Conservation (phyloP, 2,797 vertebrate species). For the Diplodus sargus region DNA sequence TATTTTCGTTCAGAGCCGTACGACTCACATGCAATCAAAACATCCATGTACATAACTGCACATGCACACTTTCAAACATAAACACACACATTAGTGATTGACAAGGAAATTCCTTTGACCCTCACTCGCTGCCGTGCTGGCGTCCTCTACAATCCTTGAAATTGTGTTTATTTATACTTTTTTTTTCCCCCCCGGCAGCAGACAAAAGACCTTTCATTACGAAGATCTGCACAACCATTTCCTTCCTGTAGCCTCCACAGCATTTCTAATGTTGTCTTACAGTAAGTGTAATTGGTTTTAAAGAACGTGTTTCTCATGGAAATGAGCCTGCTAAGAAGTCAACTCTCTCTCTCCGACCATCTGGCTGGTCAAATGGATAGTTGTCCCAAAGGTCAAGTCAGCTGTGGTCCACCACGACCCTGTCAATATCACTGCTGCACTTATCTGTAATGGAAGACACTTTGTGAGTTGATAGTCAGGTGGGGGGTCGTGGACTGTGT, state of each 20-base stretch:
- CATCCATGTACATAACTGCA: constrained; percentile 45
- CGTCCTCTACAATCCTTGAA: constrained; percentile 3
- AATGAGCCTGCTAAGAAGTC: neutral
- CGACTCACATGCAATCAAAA: constrained; percentile 67
- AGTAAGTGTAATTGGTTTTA: constrained; percentile 5
- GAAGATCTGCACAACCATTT: neutral
- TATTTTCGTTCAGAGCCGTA: constrained; percentile 64
- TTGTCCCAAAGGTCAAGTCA: constrained; percentile 65
- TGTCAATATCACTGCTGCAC: constrained; percentile 71
- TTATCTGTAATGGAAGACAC: constrained; percentile 78
- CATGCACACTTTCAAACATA: constrained; percentile 53
- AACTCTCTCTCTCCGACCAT: constrained; percentile 51
- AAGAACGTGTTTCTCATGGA: neutral
- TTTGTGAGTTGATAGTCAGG: constrained; percentile 45
- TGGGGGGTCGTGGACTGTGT: constrained; percentile 13
- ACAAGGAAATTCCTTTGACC: constrained; percentile 51
- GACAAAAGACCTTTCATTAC: constrained; percentile 38
- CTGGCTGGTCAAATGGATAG: constrained; percentile 60
- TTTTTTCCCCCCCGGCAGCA: neutral
- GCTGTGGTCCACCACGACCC: constrained; percentile 60
- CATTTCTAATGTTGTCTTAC: constrained; percentile 2
- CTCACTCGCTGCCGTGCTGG: neutral
- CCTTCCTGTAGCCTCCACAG: neutral
- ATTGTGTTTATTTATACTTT: constrained; percentile 31
- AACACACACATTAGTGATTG: constrained; percentile 58